Evolutionary conservation across 2,113 vertebrate genomes (phyloP), one percentile per base, ranked within the genome.

Genomic region (Myotis lucifugus): DNA sequence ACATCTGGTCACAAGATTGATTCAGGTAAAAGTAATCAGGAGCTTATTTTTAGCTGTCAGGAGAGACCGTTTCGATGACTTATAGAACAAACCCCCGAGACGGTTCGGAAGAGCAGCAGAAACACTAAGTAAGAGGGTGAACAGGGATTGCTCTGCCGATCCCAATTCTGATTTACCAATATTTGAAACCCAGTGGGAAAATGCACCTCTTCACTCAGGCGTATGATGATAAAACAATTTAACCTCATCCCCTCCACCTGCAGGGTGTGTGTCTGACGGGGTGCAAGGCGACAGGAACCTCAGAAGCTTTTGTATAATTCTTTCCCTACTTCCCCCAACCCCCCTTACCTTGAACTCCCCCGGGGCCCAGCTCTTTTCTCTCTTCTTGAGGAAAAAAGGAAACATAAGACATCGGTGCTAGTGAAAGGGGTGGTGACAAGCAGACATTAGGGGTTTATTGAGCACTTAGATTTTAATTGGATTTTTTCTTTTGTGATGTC

Each of bases 401-500:
- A 89, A 87, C 88, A 34, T 42, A 76, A 95, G 86, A 76, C 77
- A 56, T 42, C 19, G 46, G 40, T 40, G 50, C 77, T 76, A 1
- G 29, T 6, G 88, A 92, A 85, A 88, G 72, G 5, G 6, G n/a
- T 54, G 82, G 78, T 72, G 76, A 96, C 93, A 94, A 72, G n/a
- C 82, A 97, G 94, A 95, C 94, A 92, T 95, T 84, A 96, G 69
- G 69, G 78, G 92, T 96, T 97, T 97, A 97, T 92, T 96, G 94
- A 96, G 95, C 94, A 97, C 91, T 97, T 95, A 96, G 90, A 97
- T 96, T 97, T 96, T 98, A 98, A 98, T 98, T 93, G 95, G 87
- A 92, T 97, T 94, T 97, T 94, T 96, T 74, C 69, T 97, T 97
- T 69, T 94, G 94, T 97, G 97, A 97, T 97, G 97, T 94, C 37